Evolutionary conservation across 2,113 vertebrate genomes (phyloP).

Genomic region (Malurus elegans): DNA sequence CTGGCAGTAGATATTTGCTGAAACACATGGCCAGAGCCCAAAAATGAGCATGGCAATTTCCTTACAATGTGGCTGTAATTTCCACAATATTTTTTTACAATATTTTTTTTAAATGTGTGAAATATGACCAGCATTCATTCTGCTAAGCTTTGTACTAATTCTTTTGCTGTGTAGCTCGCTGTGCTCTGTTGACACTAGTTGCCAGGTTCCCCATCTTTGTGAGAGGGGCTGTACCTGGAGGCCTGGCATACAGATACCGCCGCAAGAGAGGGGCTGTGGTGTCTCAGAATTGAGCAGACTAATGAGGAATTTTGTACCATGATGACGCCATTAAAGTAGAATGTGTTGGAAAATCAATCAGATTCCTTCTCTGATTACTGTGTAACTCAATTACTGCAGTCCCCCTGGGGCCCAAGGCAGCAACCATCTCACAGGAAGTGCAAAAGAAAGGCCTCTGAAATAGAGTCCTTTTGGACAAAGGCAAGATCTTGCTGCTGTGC

Average conservation of each 20-base stretch:
- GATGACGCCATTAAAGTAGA: constrained; percentile 46
- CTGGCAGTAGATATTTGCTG: not conserved
- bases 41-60: not conserved
- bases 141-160: not conserved
- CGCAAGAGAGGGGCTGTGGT: not conserved
- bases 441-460: not conserved
- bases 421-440: not conserved
- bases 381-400: constrained; percentile 25
- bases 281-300: not conserved
- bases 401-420: not conserved
- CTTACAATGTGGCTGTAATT: not conserved
- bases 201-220: not conserved
- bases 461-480: not conserved
- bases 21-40: not conserved
- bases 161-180: not conserved
- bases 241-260: not conserved
- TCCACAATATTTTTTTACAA: not conserved
- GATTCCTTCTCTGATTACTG: constrained; percentile 41
- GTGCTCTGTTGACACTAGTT: not conserved
- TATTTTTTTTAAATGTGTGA: not conserved
- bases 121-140: not conserved
- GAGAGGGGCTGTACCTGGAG: not conserved
- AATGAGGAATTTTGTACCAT: not conserved
- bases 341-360: constrained; percentile 44
- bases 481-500: not conserved